Base-by-base conservation (phyloP, 2,888 invertebrate genomes). In the Drosophila mulleri region DNA sequence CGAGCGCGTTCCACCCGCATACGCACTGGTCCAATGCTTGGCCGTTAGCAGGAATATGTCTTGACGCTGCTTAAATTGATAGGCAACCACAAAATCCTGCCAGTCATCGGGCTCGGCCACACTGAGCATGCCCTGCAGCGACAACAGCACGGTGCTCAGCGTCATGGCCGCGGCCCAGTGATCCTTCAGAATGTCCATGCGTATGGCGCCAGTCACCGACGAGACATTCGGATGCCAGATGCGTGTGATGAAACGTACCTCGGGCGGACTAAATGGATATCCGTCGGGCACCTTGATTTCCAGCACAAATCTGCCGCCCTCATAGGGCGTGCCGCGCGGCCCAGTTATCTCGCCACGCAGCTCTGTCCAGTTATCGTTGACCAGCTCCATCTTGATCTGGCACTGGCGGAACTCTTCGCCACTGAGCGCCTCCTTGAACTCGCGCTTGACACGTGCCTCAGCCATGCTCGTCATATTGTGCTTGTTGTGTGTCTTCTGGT, bases 161-260 rank as follows among this genome's bases (percentile, higher is more conserved):
- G 99, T 99, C 96, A 99, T 97, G 8, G 99, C 99, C 58, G 99
- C 99, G 74, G 99, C 99, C 99, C 98, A 98, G 93, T 98, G 98
- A 92, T 98, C 98, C 94, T 99, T 99, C 66, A 99, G 94, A 90
- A 99, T 99, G 93, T 99, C 99, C 93, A 99, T 94, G 93, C 99
- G 99, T 91, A 99, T 99, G 57, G 98, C 98, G 66, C 98, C 98
- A 0, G 99, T 99, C 18, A 98, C 99, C 20, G 99, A 99, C 59
- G 99, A 99, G 91, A 99, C 98, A 94, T 99, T 99, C 61, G 99
- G 99, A 94, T 99, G 99, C 99, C 99, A 99, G 92, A 99, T 98
- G 94, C 97, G 98, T 75, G 99, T 99, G 82, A 97, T 95, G 94
- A 99, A 99, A 82, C 97, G 96, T 75, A 99, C 99, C 95, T 98